Evolutionary conservation across 2,888 invertebrate genomes (phyloP).

Genomic region (Cecidostiba fungosa): DNA sequence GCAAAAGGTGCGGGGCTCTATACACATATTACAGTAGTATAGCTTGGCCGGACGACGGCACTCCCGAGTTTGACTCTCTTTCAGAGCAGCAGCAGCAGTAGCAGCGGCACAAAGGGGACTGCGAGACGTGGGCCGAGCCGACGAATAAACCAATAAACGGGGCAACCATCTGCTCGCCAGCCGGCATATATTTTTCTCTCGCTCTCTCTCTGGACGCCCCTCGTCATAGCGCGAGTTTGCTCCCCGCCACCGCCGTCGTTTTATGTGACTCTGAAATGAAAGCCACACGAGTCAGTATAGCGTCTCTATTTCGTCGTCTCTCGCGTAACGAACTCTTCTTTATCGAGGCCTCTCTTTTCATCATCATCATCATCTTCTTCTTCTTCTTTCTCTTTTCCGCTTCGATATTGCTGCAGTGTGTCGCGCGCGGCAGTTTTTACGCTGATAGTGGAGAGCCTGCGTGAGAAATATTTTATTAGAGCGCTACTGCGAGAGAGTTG

Average conservation of each 20-base stretch:
- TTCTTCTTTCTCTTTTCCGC: neutral
- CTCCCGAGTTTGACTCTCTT: constrained; percentile 44
- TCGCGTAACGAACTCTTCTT: constrained; percentile 39
- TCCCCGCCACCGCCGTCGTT: constrained; percentile 70
- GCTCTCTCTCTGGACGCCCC: constrained; percentile 61
- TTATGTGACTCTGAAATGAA: constrained; percentile 78
- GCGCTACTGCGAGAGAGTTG: neutral
- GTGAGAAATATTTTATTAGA: constrained; percentile 40
- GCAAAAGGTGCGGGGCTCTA: constrained; percentile 53
- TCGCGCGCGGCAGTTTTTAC: neutral
- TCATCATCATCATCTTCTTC: neutral
- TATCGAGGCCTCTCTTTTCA: constrained; percentile 26
- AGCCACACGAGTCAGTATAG: constrained; percentile 69
- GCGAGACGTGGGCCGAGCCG: constrained; percentile 73
- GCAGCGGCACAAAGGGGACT: constrained; percentile 67
- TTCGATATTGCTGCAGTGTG: neutral
- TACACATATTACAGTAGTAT: no score
- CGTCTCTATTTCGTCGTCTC: constrained; percentile 49
- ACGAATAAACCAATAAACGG: constrained; percentile 80
- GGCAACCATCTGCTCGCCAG: constrained; percentile 79
- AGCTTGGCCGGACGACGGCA: constrained; percentile 50
- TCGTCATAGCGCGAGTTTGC: constrained; percentile 46
- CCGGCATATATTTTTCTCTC: constrained; percentile 75
- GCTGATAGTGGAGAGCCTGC: neutral
- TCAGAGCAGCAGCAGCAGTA: neutral